These are phyloP conservation scores for Diaperis boleti DNA, from an alignment of 2,888 invertebrate species.

Conservation along the genomic window DNA sequence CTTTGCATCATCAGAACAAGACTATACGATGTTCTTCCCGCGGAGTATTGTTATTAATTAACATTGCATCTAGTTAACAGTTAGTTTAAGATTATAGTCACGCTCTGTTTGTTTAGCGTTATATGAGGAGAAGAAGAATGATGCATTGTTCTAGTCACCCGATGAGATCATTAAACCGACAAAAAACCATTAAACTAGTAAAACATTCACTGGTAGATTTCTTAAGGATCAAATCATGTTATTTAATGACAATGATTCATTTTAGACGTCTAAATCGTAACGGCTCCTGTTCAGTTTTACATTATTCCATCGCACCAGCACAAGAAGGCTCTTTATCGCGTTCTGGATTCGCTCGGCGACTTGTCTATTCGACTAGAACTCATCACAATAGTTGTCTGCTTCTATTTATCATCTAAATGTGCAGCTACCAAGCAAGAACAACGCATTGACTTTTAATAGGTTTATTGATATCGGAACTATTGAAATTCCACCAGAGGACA, in stretches of 20 bases:
- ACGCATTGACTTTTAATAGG: conserved; percentile 17
- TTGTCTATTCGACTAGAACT: conserved; percentile 40
- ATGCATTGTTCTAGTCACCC: conserved; percentile 44
- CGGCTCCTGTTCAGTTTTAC: conserved; percentile 38
- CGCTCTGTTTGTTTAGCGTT: conserved; percentile 36
- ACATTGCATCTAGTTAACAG: conserved; percentile 32
- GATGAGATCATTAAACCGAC: conserved; percentile 44
- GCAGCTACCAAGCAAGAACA: conserved; percentile 36
- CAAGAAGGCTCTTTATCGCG: conserved; percentile 21
- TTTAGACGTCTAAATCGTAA: conserved; percentile 46
- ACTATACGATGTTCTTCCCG: no score
- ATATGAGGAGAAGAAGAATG: conserved; percentile 32
- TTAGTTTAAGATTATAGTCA: conserved; percentile 38
- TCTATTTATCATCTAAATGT: conserved; percentile 48
- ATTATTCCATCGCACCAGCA: conserved; percentile 36
- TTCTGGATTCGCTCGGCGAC: conserved; percentile 29
- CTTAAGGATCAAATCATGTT: conserved; percentile 46
- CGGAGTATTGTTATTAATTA: no score
- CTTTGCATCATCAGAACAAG: no score
- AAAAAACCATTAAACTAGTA: conserved; percentile 42
- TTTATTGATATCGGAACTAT: conserved; percentile 17
- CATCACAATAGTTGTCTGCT: conserved; percentile 46
- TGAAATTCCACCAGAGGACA: conserved; percentile 17
- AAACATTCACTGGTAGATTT: conserved; percentile 38
- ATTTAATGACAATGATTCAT: conserved; percentile 50